phyloP scores from a whole-genome alignment of 2,888 invertebrate genomes.

The Epirrhoe tristata region DNA sequence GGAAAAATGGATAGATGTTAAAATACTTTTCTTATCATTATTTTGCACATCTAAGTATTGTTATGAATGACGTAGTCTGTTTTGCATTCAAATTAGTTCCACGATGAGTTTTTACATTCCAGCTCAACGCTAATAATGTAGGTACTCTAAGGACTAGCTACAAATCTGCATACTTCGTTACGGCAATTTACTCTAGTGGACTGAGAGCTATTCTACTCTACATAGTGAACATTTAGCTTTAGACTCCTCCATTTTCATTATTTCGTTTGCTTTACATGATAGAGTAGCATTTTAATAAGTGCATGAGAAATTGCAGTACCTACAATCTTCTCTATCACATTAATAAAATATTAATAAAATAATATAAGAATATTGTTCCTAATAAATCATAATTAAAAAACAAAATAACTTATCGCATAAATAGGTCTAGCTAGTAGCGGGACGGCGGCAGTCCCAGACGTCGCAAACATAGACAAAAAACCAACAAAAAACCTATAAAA shows the following conservation, averaged over 20 bases:
- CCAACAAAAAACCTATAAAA: too few species aligned
- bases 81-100: slow-evolving; percentile 47
- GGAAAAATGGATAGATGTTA: too few species aligned
- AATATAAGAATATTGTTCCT: too few species aligned
- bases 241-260: not conserved
- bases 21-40: too few species aligned
- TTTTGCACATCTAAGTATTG: too few species aligned
- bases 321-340: too few species aligned
- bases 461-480: too few species aligned
- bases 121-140: slow-evolving; percentile 35
- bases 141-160: not conserved
- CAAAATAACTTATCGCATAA: too few species aligned
- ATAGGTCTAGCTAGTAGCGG: too few species aligned
- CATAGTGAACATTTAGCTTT: not conserved
- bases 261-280: not conserved
- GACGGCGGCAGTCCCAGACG: too few species aligned
- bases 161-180: slow-evolving; percentile 19
- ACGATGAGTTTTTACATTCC: slow-evolving; percentile 42
- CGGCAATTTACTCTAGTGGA: slow-evolving; percentile 16
- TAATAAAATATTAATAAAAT: too few species aligned
- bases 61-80: not conserved
- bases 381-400: too few species aligned
- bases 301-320: not conserved
- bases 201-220: not conserved
- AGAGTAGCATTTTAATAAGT: not conserved